phyloP scores from a whole-genome alignment of 1,140 invertebrate species.

The Bathynomus jamesi region DNA sequence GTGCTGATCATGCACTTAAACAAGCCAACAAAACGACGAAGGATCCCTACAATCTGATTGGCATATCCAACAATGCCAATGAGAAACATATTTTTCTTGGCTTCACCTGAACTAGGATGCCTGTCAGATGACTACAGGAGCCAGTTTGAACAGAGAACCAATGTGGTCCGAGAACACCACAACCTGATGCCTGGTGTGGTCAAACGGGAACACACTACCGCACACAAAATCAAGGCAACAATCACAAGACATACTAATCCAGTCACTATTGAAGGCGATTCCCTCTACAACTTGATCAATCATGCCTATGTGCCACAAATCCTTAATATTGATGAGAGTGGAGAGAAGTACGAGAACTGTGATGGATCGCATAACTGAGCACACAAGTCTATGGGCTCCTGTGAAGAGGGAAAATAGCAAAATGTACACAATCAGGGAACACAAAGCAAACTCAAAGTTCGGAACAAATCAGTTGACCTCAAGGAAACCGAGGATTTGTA shows the following conservation, averaged over 20 bases:
- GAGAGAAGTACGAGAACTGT: too few relatives aligned
- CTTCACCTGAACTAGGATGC: conserved; percentile 12
- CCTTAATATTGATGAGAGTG: not conserved
- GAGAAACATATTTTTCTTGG: conserved; percentile 34
- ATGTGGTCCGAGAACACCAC: too few relatives aligned
- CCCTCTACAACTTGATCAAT: not conserved
- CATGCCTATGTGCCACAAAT: not conserved
- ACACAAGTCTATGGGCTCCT: not conserved
- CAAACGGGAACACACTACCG: too few relatives aligned
- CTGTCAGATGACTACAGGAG: conserved; percentile 25
- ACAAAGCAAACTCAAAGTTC: too few relatives aligned
- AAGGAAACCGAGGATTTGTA: too few relatives aligned
- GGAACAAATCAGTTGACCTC: too few relatives aligned
- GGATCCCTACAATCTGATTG: conserved; percentile 1
- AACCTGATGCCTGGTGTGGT: too few relatives aligned
- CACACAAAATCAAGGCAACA: not conserved
- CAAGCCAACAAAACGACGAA: conserved; percentile 12
- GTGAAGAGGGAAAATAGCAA: not conserved
- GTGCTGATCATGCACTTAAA: conserved; percentile 9
- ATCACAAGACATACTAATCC: not conserved
- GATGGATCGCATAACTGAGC: not conserved
- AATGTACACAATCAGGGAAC: too few relatives aligned
- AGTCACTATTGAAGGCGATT: not conserved
- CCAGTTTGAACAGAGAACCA: too few relatives aligned
- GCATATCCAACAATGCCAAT: conserved; percentile 35